These are phyloP conservation scores for Hemaris fuciformis DNA, from an alignment of 2,888 invertebrate species.

Conservation along the genomic window DNA sequence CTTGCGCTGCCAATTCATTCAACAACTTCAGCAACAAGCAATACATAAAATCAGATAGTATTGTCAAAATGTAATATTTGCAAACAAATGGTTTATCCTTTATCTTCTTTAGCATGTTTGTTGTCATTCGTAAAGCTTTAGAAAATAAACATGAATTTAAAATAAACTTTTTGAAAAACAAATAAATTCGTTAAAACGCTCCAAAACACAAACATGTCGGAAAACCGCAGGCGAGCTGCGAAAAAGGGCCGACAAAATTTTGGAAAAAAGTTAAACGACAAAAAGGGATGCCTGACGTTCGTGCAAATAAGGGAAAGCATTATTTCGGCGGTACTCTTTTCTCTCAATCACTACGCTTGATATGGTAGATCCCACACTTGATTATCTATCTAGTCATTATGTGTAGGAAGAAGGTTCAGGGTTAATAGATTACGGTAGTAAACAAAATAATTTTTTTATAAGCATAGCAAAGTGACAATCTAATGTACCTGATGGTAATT, in stretches of 20 bases:
- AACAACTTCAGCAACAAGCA: too few species aligned
- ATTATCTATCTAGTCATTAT: too few species aligned
- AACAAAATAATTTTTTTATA: too few species aligned
- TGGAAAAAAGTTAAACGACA: background rate
- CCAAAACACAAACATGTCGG: background rate
- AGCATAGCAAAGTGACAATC: too few species aligned
- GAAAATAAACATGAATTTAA: background rate
- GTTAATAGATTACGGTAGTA: too few species aligned
- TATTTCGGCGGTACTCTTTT: too few species aligned
- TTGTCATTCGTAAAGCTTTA: background rate
- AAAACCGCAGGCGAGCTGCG: background rate
- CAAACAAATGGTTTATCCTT: background rate
- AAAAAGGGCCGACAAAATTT: background rate
- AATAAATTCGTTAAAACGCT: background rate
- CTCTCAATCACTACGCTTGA: background rate
- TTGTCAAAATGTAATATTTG: background rate
- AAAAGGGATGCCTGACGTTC: background rate
- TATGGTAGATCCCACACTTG: too few species aligned
- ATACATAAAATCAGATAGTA: background rate
- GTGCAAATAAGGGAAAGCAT: background rate
- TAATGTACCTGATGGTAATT: too few species aligned
- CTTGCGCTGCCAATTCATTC: too few species aligned
- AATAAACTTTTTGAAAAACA: background rate
- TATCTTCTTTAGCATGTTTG: background rate
- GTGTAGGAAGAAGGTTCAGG: too few species aligned